Base-by-base conservation (phyloP, 2,113 vertebrate species). In the Pollimyrus isidori region DNA sequence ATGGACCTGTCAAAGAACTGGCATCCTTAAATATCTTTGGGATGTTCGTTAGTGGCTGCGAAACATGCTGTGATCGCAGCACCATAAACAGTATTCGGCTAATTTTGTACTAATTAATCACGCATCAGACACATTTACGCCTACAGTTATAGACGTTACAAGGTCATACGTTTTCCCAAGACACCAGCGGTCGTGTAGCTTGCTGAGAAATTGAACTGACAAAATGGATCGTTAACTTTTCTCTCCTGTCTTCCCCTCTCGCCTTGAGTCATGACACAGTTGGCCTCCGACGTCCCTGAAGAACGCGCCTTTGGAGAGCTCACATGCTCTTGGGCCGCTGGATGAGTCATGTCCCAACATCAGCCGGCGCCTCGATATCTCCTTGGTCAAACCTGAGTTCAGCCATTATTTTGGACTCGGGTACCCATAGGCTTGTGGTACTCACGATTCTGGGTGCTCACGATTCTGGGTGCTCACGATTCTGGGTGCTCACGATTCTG, bases 1-100 rank as follows among this genome's bases (percentile, higher is more conserved):
- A 65, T 21, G 73, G 62, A 73, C 87, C 56, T 73, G 87, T 73
- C 87, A 88, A 19, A 88, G 42, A 88, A 73, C 15, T 73, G 73
- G 35, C 53, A 73, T 88, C n/a, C n/a, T 45, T 9, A 30, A 46
- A 88, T 73, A 88, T 88, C 62, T 69, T 73, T 49, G 23, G 45
- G 87, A 69, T 73, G 21, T 88, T 26, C 73, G 9, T 69, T 62
- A 69, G 10, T 49, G 11, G 42, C 42, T 69, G 87, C 13, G 4
- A n/a, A 45, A 46, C 45, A 69, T 9, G 30, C 4, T 87, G 85
- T 21, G 48, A 39, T 35, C 87, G 30, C 19, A 23, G 4, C 87
- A 69, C n/a, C 30, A 21, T 73, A 88, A 88, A 46, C 62, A 88
- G 30, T 9, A 88, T 45, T 73, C 1, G 10, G n/a, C 87, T 30